phyloP scores from a whole-genome alignment of 37 sponge, comb jelly and placozoan species.

The Amphimedon queenslandica region DNA sequence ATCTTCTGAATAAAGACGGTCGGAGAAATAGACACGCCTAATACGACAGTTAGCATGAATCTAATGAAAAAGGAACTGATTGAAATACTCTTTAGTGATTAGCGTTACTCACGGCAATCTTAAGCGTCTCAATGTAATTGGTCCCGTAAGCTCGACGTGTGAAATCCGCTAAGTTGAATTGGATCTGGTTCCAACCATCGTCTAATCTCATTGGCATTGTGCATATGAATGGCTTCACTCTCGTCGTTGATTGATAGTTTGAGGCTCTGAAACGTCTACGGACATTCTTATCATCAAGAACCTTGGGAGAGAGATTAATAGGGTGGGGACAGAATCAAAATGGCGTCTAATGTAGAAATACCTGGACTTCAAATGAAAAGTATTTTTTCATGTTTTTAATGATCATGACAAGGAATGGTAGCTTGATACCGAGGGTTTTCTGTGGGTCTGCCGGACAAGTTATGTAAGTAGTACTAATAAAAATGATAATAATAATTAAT shows the following conservation, averaged over 20 bases:
- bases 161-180: conserved; percentile 98
- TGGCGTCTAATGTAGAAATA: conserved; percentile 8
- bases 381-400: conserved; percentile 98
- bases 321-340: neutral
- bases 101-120: conserved; percentile 65
- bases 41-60: conserved; percentile 99
- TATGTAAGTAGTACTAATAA: conserved; percentile 88
- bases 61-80: conserved; percentile 6
- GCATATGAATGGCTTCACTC: conserved; percentile 99
- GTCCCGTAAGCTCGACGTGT: conserved; percentile 98
- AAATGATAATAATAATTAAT: conserved; percentile 1
- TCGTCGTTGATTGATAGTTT: conserved; percentile 96
- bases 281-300: conserved; percentile 96
- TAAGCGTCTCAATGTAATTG: conserved; percentile 98
- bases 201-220: conserved; percentile 99
- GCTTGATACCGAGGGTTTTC: conserved; percentile 92
- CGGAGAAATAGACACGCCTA: conserved; percentile 96
- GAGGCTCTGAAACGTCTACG: conserved; percentile 92
- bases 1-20: conserved; percentile 94
- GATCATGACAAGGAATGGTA: conserved; percentile 98
- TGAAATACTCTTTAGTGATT: neutral
- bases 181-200: conserved; percentile 99
- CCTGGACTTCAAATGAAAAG: conserved; percentile 98
- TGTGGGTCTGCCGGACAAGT: conserved; percentile 88
- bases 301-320: conserved; percentile 40